These are phyloP conservation scores for Mastigias papua DNA, from an alignment of 30 jellyfish, hydroid and myxozoan species.

Conservation along the genomic window DNA sequence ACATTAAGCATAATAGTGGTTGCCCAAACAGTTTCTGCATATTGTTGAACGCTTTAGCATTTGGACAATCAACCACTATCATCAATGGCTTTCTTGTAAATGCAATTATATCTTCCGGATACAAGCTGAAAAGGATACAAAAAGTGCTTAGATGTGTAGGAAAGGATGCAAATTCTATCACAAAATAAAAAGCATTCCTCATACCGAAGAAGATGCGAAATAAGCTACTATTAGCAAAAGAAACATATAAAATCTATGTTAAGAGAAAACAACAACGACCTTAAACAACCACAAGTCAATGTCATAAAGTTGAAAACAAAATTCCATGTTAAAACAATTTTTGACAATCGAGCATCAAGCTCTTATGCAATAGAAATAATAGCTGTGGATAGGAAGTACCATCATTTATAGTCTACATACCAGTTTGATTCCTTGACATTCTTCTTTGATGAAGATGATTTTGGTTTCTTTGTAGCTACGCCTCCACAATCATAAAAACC, in stretches of 20 bases:
- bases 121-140: slow-evolving; percentile 52
- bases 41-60: slow-evolving; percentile 52
- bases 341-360: no score
- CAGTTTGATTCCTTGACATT: slow-evolving; percentile 63
- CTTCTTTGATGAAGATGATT: slow-evolving; percentile 24
- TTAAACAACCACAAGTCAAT: no score
- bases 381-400: neutral
- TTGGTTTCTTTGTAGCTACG: slow-evolving; percentile 35
- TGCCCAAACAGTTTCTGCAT: slow-evolving; percentile 77
- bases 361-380: neutral
- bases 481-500: slow-evolving; percentile 75
- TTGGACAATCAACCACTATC: slow-evolving; percentile 71
- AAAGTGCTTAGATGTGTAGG: neutral
- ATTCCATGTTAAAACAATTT: no score
- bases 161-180: neutral
- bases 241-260: no score
- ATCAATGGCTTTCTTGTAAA: slow-evolving; percentile 85
- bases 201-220: no score
- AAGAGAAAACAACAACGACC: no score
- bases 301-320: no score
- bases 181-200: no score
- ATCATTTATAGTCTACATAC: neutral
- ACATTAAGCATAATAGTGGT: slow-evolving; percentile 84
- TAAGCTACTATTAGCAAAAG: no score
- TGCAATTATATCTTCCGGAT: slow-evolving; percentile 84